Evolutionary conservation across 2,888 invertebrate genomes (phyloP), one percentile per base, ranked within the genome.

Genomic region (Achlya flavicornis): DNA sequence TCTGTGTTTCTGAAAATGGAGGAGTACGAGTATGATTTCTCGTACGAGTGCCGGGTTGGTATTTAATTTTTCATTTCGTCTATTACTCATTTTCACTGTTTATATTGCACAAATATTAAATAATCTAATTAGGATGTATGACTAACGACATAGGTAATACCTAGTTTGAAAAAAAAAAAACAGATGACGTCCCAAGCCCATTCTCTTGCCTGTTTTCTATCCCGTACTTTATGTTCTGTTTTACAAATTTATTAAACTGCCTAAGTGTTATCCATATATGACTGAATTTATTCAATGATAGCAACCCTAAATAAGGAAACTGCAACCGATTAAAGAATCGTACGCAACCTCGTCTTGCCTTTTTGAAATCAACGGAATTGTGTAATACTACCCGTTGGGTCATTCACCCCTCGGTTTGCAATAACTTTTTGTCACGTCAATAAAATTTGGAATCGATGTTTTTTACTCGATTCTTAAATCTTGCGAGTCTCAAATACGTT

Each of bases 41-140:
- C 95, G 71, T 95, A 94, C 88, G 95, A 95, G 89, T 95, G 95
- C 91, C 94, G 95, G 95, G 95, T 95, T 91, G 86, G 94, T 93
- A 88, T 85, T 73, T 74, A 73, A 67, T 67, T 41, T n/a, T 65
- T 63, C 16, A 10, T 38, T 38, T 35, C 35, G 35, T 7, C 38
- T 38, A 38, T 10, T 26, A 26, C 63, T 38, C 35, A 35, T 35
- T 35, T 35, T 38, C 10, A 38, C 38, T 38, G 16, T 58, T 61
- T 63, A 32, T 16, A 57, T 26, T 26, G 26, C 26, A 26, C 2
- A 26, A 26, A 26, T 26, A 26, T 26, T 26, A n/a, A n/a, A n/a
- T n/a, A 26, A 26, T 26, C 26, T 1, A 26, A 26, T 26, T 26
- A 26, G 26, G 26, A 26, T 26, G 1, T 26, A 26, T 26, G 26